Evolutionary conservation across 1,140 invertebrate species (phyloP), one percentile per base, ranked within the genome.

Genomic region (Gryon sp.): DNA sequence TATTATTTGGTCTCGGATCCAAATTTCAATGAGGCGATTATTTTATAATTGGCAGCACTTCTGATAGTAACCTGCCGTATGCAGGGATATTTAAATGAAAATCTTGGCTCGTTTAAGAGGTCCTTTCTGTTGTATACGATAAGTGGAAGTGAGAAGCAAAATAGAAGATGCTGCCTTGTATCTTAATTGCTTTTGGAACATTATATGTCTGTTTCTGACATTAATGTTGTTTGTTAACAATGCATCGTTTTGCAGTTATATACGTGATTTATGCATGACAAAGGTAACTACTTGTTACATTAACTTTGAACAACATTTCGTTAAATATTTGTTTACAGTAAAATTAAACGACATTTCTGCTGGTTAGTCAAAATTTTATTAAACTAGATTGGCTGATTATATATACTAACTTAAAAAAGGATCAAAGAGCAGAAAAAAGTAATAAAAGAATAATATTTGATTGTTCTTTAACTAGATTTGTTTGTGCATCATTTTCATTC

Each of bases 141-240:
- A 74, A 78, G 63, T 70, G 52, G 59, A 55, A 50, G 74, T 48
- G 76, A 78, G 63, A 65, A 53, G 45, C 69, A 57, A 66, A 74
- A 50, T 16, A 34, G 65, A 74, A 78, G 76, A 68, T 32, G 59
- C 59, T 19, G 74, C 48, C 76, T 80, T 82, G 78, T 82, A 79
- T 83, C 82, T 82, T 84, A 83, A 83, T 83, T 83, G 80, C 82
- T 82, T 77, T 72, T 63, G 70, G 40, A 69, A 59, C 53, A 73
- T 46, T 70, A 75, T n/a, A n/a, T 77, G 32, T 70, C 76, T 72
- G 70, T 38, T 48, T 50, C 46, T 78, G 81, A 83, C 83, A 48
- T 82, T 83, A 84, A 84, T 83, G 66, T 46, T 73, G 65, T 82
- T 80, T 79, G 75, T 82, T 83, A 84, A 84, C 82, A 83, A 84